Evolutionary conservation across 2,797 vertebrate genomes (phyloP).

Genomic region (Galagoides demidoff): DNA sequence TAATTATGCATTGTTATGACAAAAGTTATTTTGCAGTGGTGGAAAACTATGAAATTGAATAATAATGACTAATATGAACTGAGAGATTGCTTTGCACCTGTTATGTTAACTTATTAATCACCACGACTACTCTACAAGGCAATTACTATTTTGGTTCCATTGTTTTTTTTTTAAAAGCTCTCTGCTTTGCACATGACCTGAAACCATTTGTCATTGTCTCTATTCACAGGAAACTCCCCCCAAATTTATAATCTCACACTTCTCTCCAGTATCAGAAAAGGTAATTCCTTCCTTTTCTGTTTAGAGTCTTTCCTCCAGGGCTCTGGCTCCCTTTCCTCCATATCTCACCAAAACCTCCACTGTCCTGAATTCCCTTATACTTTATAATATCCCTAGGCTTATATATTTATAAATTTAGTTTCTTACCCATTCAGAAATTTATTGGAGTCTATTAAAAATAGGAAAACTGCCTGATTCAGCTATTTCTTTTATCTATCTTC

Average conservation of each 20-base stretch:
- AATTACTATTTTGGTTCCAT: background rate
- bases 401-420: background rate
- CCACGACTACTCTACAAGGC: background rate
- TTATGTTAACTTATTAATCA: background rate
- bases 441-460: background rate
- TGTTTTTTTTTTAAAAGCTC: background rate
- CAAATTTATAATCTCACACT: background rate
- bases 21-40: background rate
- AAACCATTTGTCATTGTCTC: background rate
- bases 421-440: background rate
- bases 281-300: background rate
- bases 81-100: background rate
- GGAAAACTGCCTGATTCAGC: background rate
- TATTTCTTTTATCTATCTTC: background rate
- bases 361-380: background rate
- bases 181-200: background rate
- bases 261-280: background rate
- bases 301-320: background rate
- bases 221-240: background rate
- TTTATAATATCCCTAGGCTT: background rate
- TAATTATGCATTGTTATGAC: background rate
- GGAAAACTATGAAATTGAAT: background rate
- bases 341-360: background rate
- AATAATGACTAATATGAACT: background rate
- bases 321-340: background rate